These are phyloP conservation scores for Egretta garzetta DNA, from an alignment of 2,113 vertebrate genomes.

Conservation along the genomic window DNA sequence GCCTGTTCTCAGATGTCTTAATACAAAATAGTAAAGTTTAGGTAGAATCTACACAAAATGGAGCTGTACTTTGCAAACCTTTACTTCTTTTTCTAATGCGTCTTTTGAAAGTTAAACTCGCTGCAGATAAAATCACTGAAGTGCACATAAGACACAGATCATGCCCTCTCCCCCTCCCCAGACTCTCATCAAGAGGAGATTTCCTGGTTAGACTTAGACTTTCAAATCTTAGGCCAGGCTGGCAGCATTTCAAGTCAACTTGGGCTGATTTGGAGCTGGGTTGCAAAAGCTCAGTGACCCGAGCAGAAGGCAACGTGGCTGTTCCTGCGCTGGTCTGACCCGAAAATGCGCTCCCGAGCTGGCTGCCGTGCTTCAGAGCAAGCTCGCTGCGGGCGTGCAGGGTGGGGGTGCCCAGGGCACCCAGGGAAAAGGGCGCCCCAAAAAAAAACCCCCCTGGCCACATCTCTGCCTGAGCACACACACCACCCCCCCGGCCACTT, in stretches of 20 bases:
- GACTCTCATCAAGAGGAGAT: constrained; percentile 10
- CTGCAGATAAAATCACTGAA: background rate
- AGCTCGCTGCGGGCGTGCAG: background rate
- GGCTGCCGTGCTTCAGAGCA: fast-evolving
- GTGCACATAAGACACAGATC: background rate
- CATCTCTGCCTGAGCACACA: background rate
- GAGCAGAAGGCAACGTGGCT: background rate
- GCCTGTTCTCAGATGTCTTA: fast-evolving
- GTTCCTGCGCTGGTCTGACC: background rate
- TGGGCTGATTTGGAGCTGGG: background rate
- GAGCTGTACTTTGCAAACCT: background rate
- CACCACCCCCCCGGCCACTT: fast-evolving
- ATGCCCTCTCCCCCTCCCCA: background rate
- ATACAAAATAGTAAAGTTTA: background rate
- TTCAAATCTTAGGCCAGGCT: background rate
- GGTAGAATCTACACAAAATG: background rate
- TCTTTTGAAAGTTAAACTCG: background rate
- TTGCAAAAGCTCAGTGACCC: background rate
- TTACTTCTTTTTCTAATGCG: background rate
- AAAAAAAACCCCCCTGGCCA: background rate
- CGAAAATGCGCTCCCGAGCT: background rate
- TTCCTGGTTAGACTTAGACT: background rate
- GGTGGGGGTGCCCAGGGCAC: background rate
- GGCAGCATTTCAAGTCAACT: background rate
- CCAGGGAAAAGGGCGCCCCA: background rate